These are phyloP conservation scores for Hypanus sabinus DNA, from an alignment of 2,113 vertebrate genomes.

Conservation along the genomic window DNA sequence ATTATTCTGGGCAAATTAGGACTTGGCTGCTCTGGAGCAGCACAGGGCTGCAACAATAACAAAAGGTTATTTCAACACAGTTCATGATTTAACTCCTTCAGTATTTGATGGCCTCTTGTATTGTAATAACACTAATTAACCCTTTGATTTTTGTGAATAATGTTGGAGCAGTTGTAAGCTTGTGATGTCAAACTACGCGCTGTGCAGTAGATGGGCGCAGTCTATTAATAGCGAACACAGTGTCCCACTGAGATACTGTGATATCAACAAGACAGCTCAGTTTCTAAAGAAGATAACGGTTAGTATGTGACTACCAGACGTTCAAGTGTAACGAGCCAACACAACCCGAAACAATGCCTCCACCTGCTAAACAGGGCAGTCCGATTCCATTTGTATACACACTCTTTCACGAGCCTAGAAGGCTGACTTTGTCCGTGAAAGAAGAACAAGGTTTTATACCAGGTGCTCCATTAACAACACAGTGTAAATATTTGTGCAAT, in stretches of 20 bases:
- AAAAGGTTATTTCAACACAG: conserved; percentile 34
- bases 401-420: too few species aligned
- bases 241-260: conserved; percentile 22
- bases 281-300: conserved; percentile 11
- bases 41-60: conserved; percentile 24
- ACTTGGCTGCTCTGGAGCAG: neutral
- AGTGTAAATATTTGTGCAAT: neutral
- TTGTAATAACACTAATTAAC: neutral
- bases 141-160: neutral
- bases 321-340: neutral
- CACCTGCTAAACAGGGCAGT: neutral
- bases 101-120: neutral
- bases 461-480: neutral
- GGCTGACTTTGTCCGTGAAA: neutral
- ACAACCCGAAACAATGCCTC: neutral
- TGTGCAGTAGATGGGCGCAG: neutral
- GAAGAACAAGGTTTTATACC: neutral
- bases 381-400: too few species aligned
- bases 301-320: neutral
- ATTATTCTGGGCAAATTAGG: conserved; percentile 39
- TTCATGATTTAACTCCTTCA: conserved; percentile 32
- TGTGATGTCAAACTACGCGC: neutral
- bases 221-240: conserved; percentile 4
- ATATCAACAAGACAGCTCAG: neutral
- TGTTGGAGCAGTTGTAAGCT: neutral